Percentiles rank a stretch among this genome's conserved stretches.
These are phyloP conservation scores for Chromis chromis DNA, from an alignment of 2,797 vertebrate species.

Conservation along the genomic window DNA sequence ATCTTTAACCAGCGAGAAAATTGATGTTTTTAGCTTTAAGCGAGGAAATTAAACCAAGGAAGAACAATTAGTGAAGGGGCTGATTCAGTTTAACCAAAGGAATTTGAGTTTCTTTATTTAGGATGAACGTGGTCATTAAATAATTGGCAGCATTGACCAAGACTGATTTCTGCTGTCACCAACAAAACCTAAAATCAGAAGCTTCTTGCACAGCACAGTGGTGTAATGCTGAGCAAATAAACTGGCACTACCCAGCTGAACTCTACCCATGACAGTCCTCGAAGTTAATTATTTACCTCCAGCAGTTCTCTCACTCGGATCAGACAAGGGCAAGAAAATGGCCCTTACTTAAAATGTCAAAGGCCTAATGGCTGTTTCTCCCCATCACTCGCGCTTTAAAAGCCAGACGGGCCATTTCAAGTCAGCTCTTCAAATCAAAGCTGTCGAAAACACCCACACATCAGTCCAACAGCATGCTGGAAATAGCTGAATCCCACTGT, in stretches of 20 bases:
- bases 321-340: slow-evolving; percentile 39
- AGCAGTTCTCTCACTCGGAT: slow-evolving; percentile 43
- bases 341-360: slow-evolving; percentile 48
- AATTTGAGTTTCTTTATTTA: not conserved
- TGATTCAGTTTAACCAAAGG: not conserved
- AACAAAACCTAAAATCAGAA: slow-evolving; percentile 6
- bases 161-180: slow-evolving; percentile 17
- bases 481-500: slow-evolving; percentile 47
- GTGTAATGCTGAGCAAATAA: slow-evolving; percentile 52
- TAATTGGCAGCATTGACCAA: not conserved
- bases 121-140: slow-evolving; percentile 1
- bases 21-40: not conserved
- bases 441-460: slow-evolving; percentile 18
- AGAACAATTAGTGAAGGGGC: not conserved
- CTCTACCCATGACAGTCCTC: slow-evolving; percentile 39
- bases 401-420: slow-evolving; percentile 36
- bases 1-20: not conserved
- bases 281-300: slow-evolving; percentile 68
- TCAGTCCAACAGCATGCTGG: slow-evolving; percentile 15
- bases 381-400: slow-evolving; percentile 38
- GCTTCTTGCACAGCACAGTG: slow-evolving; percentile 4
- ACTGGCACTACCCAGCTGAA: slow-evolving; percentile 38
- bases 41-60: not conserved
- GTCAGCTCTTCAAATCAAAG: slow-evolving; percentile 39
- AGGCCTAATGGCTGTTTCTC: slow-evolving; percentile 49